Base-by-base conservation (phyloP, 2,113 vertebrate species). In the Peromyscus polionotus region DNA sequence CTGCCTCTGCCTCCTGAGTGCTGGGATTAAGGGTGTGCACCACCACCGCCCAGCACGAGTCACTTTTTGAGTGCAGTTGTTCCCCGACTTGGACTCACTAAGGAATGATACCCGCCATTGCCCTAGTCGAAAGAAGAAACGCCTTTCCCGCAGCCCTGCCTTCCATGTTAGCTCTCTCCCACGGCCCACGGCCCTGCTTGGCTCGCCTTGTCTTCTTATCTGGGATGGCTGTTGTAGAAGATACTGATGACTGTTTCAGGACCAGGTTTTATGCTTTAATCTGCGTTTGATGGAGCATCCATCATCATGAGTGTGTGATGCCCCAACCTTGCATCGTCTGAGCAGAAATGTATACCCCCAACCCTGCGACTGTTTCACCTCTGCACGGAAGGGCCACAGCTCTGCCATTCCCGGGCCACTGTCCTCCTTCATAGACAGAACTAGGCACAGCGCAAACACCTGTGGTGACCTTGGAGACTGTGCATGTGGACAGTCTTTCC, bases 381-480 rank as follows among this genome's bases (percentile, higher is more conserved):
- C 77, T 86, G 24, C 12, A 4, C 5, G 20, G 26, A 48, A 61
- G 59, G 24, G 12, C 22, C 19, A 7, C 59, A 57, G 33, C 19
- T 85, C 24, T 93, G 83, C 19, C 86, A 16, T 75, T 10, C 1
- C 19, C 48, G 11, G n/a, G 24, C 63, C 0, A 5, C 28, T 0
- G 14, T 39, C 11, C 19, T 86, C 36, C 28, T 20, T 31, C 19
- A 10, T 16, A 19, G 39, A 24, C 36, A 86, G 63, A 2, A 57
- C 6, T 24, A 51, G 19, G 28, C 54, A 39, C 12, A 26, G 14
- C 0, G 7, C 51, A 72, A 36, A 24, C 39, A 59, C 80, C 14
- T 31, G 17, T 9, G 5, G 17, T 9, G 5, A 24, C 45, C 42
- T 2, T 0, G 17, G n/a, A 89, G 2, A 14, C 0, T 13, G 1